phyloP scores from a whole-genome alignment of 2,888 invertebrate species.

The Caenorhabditis sp. region DNA sequence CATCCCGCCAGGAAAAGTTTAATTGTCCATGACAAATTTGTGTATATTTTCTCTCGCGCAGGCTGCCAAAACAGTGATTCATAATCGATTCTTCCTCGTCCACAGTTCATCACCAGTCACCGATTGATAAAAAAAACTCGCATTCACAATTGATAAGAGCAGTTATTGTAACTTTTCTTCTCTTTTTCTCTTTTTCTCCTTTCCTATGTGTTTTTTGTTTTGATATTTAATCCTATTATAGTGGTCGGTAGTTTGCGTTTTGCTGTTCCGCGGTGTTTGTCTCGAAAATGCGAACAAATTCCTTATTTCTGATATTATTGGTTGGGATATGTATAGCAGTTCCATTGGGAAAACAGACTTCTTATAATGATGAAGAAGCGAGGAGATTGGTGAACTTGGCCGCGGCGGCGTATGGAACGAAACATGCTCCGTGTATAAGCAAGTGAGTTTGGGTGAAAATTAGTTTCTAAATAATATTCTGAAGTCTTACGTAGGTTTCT shows the following conservation, averaged over 20 bases:
- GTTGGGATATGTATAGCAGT: not conserved
- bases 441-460: slow-evolving; percentile 32
- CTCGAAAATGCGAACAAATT: not conserved
- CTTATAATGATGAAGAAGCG: slow-evolving; percentile 60
- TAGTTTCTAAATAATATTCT: no score
- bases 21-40: no score
- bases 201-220: not conserved
- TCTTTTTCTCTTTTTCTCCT: no score
- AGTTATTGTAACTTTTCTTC: not conserved
- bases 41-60: no score
- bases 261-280: not conserved
- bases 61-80: no score
- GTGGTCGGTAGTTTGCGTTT: not conserved
- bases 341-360: slow-evolving; percentile 44
- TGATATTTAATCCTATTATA: not conserved
- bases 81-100: no score
- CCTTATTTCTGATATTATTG: not conserved
- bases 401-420: slow-evolving; percentile 60
- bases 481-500: no score
- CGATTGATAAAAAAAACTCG: no score
- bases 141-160: not conserved
- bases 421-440: slow-evolving; percentile 55
- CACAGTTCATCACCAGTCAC: no score
- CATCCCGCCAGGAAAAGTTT: no score
- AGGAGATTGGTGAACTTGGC: slow-evolving; percentile 54